Evolutionary conservation across 2,888 invertebrate species (phyloP), one percentile per base, ranked within the genome.

Genomic region (Hemithea aestivaria): DNA sequence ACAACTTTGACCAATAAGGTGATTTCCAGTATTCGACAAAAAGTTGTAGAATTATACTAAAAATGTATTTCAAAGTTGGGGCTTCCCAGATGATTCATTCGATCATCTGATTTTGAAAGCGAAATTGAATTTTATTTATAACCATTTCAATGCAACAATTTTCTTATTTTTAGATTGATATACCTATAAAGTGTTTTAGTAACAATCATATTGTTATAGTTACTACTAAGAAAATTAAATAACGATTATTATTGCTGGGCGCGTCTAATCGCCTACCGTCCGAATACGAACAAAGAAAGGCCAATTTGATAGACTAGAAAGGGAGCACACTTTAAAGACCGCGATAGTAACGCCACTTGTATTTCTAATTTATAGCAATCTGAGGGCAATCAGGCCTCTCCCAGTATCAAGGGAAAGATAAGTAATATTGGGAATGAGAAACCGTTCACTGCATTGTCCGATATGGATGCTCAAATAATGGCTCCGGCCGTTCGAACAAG

Each of bases 321-420:
- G 84, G 84, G 76, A 80, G 75, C 71, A 79, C 76, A 73, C 78
- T 81, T 79, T 79, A 83, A 79, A 83, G 76, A 78, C 71, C 62
- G 64, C 75, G 70, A 72, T 79, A 69, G 75, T 67, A 76, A 69
- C 73, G 71, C 71, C 72, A 70, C 73, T 79, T 69, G 74, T 80
- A 66, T 76, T 80, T 79, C 65, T 78, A 81, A 83, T 82, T 82
- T 83, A 84, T 82, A 83, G 85, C 74, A 82, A 84, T 84, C 76
- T 78, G 57, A 61, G 66, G 58, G 78, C 75, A 82, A 85, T 84
- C 80, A 78, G 59, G 74, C 74, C 74, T 77, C 69, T 73, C 74
- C 73, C 59, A 67, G 73, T 73, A 70, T 71, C 61, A 69, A 69
- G 73, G 58, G 74, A 80, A 73, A 79, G 73, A 81, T 75, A 81